Conservation (phyloP, 2,113 vertebrate species). For the Sceloporus undulatus region DNA sequence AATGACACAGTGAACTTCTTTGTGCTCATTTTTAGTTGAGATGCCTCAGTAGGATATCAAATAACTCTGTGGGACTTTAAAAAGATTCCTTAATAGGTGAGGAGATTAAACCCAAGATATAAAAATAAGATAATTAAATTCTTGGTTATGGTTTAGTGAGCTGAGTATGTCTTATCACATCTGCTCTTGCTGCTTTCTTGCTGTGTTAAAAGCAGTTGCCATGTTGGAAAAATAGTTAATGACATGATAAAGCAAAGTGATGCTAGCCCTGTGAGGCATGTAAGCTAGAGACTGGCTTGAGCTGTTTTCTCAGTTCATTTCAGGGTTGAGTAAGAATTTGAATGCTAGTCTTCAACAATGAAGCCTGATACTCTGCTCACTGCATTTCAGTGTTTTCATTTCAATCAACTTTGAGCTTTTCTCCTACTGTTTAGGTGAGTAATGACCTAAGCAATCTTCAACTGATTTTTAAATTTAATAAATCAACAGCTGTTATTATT, state of each 20-base stretch:
- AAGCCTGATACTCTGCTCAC: neutral
- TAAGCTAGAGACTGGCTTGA: neutral
- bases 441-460: neutral
- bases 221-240: neutral
- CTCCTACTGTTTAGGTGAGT: neutral
- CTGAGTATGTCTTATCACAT: conserved; percentile 14
- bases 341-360: neutral
- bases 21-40: neutral
- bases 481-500: neutral
- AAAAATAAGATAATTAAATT: conserved; percentile 24
- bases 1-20: no score
- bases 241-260: neutral
- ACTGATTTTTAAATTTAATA: neutral
- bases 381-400: neutral
- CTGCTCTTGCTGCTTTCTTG: neutral
- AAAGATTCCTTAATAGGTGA: neutral
- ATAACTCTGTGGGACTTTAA: neutral
- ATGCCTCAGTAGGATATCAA: neutral
- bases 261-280: neutral
- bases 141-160: neutral
- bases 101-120: neutral
- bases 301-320: neutral
- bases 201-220: neutral
- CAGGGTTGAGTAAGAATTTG: neutral
- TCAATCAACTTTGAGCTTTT: neutral